phyloP scores from a whole-genome alignment of 2,888 invertebrate genomes.

The Machimus rusticus region DNA sequence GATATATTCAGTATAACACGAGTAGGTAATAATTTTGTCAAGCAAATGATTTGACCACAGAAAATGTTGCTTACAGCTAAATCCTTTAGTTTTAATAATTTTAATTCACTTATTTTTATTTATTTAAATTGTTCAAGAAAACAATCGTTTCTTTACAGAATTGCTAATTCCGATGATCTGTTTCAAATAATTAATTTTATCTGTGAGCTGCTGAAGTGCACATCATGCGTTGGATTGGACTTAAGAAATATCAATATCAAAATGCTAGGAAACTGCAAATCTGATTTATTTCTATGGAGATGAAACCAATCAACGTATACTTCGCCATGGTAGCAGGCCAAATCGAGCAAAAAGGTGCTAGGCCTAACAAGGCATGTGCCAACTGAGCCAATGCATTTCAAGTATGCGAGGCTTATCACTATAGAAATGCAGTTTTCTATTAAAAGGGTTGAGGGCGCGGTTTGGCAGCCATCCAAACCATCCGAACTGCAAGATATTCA shows the following conservation, averaged over 20 bases:
- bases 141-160: background rate
- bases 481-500: slow-evolving; percentile 22
- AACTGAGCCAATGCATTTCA: slow-evolving; percentile 41
- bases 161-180: background rate
- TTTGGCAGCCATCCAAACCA: slow-evolving; percentile 45
- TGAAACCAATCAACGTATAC: slow-evolving; percentile 32
- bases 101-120: background rate
- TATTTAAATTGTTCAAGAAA: background rate
- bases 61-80: too few species aligned
- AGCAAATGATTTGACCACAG: too few species aligned
- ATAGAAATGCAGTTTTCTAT: slow-evolving; percentile 38
- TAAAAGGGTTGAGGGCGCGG: slow-evolving; percentile 44
- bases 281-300: slow-evolving; percentile 13
- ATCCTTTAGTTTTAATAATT: too few species aligned
- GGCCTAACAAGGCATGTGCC: slow-evolving; percentile 43
- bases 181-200: slow-evolving; percentile 19
- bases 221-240: background rate
- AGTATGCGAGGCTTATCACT: slow-evolving; percentile 18
- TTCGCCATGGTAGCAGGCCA: background rate
- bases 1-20: too few species aligned
- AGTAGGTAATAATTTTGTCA: too few species aligned
- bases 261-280: slow-evolving; percentile 7
- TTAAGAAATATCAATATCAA: slow-evolving; percentile 7
- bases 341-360: slow-evolving; percentile 31
- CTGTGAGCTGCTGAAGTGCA: background rate